Base-by-base conservation (phyloP, 2,113 vertebrate species). In the Trogon melanurus region DNA sequence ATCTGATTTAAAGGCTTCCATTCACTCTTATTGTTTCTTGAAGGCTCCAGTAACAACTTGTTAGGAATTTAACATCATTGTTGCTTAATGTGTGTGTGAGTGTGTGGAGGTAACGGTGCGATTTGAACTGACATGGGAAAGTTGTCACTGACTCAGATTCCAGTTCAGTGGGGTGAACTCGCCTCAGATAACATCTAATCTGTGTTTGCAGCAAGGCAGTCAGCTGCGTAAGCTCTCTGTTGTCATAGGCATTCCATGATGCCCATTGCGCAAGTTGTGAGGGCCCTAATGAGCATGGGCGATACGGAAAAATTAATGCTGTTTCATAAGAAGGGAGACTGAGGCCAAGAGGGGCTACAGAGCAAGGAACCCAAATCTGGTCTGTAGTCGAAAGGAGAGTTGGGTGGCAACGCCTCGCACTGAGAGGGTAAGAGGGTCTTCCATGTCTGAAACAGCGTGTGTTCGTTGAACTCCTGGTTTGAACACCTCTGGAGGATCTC, bases 101-200 rank as follows among this genome's bases (percentile, higher is more conserved):
- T 16, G 16, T 11, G 10, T 50, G 36, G 76, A n/a, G 38, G 50
- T 64, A 80, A 56, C 1, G 1, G 48, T 21, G 51, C 0, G 0
- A 66, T 72, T 78, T 56, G 73, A 76, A 80, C 45, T 89, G 91
- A 70, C 54, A 13, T n/a, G 74, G 41, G 85, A 87, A 93, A 87
- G 54, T 48, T 73, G 89, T 61, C 27, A 9, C 44, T 61, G 29
- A 9, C 51, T 88, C 34, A 54, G 62, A 62, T 89, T 89, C 85
- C 60, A 22, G 58, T 56, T 93, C 91, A 88, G 60, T 81, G 95
- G 92, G 64, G 64, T 87, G 85, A 62, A 73, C 81, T 85, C 65
- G 81, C 73, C 73, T 76, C 73, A 72, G 76, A 67, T 18, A 61
- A 50, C 57, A 36, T 91, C 38, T 70, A 20, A 61, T 53, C 75